A percentile compares a stretch with the other conserved stretches of the same genome.
These are phyloP conservation scores for Pogonocichla stellata DNA, from an alignment of 2,113 vertebrate species.

Conservation along the genomic window DNA sequence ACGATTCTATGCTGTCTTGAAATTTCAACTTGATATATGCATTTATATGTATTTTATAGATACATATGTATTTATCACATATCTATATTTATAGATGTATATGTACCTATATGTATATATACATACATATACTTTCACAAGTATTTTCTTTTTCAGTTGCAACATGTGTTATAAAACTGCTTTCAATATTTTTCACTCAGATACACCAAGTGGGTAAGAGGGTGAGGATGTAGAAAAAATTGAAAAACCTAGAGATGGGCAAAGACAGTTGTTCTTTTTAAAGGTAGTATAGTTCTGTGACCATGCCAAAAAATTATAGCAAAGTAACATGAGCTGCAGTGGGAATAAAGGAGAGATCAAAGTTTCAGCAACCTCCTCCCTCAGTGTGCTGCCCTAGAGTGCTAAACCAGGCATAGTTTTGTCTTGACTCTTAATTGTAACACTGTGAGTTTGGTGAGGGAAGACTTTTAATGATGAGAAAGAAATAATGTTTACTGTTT, in stretches of 20 bases:
- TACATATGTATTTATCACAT: too few species aligned
- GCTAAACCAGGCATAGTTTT: neutral
- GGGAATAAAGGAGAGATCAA: neutral
- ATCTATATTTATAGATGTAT: neutral
- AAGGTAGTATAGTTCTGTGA: neutral
- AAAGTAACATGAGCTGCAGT: neutral
- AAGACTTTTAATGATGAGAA: neutral
- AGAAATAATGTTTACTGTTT: neutral
- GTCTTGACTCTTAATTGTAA: neutral
- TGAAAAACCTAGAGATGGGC: neutral
- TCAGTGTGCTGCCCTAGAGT: neutral
- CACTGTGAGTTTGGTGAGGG: neutral
- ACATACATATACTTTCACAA: fast-evolving
- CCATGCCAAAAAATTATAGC: neutral
- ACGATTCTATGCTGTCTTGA: neutral
- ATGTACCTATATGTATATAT: neutral
- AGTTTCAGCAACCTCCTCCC: neutral
- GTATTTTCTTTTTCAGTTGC: neutral
- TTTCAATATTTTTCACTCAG: neutral
- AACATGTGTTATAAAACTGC: neutral
- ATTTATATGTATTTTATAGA: neutral
- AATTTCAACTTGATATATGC: neutral
- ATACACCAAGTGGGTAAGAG: neutral
- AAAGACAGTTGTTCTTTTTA: neutral
- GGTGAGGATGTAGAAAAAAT: neutral